Evolutionary conservation across 2,797 vertebrate genomes (phyloP), one percentile per base, ranked within the genome.

Genomic region (Gallirallus australis): DNA sequence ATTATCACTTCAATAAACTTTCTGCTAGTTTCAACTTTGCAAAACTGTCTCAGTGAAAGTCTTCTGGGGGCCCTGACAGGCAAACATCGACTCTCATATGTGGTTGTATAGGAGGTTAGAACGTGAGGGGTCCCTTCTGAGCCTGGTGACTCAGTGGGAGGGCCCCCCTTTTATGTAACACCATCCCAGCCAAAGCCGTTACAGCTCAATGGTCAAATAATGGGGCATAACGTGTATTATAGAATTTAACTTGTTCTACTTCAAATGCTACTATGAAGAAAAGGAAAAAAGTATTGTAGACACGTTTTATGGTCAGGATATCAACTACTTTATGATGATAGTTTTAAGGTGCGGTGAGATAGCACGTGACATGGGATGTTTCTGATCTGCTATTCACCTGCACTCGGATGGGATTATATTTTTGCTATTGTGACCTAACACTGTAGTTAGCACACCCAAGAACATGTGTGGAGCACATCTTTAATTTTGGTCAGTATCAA

Each of bases 221-320:
- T 1, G 9, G 35, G 12, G 8, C 2, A 5, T 2, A 8, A 31
- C 37, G 8, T 56, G 20, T 39, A 10, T 25, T 56, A 30, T 1
- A 21, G 9, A 40, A 13, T 3, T 16, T 23, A 48, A 56, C 5
- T 21, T 39, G 2, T 4, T 45, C 13, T 25, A 19, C 7, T 48
- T 72, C 18, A 33, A 65, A 70, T 87, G 21, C 9, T 10, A 16
- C 59, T 57, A 24, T 50, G 15, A 4, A 25, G 15, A 12, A 57
- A 15, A 21, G 1, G 16, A 16, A 23, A 7, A n/a, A n/a, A 15
- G 5, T 8, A 47, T 53, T 69, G 65, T 28, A 47, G 16, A 15
- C 7, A 3, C 6, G 6, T 39, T 68, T 71, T 45, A 42, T n/a
- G 9, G 19, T 52, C 21, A 53, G 48, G 17, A 35, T 82, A 7